These are phyloP conservation scores for Nematolebias whitei DNA, from an alignment of 2,113 vertebrate genomes.

Conservation along the genomic window DNA sequence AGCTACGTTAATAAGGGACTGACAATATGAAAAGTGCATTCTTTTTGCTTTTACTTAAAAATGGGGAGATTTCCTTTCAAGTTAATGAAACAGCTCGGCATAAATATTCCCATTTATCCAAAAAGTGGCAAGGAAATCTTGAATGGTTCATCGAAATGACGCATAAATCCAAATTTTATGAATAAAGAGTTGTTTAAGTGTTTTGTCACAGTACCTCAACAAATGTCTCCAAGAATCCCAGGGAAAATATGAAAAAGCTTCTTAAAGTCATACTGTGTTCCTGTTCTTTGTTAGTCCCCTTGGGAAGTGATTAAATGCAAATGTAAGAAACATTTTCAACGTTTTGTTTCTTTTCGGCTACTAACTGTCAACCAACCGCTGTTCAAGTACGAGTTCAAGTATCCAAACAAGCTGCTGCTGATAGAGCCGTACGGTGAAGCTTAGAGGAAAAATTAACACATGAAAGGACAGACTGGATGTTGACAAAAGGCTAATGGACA, in stretches of 20 bases:
- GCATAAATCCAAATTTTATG: slow-evolving; percentile 8
- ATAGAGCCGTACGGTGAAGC: background rate
- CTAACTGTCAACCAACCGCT: background rate
- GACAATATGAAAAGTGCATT: slow-evolving; percentile 12
- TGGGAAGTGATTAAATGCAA: background rate
- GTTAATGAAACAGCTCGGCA: slow-evolving; percentile 25
- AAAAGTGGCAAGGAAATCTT: slow-evolving; percentile 22
- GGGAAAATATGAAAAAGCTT: slow-evolving; percentile 3
- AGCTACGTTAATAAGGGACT: background rate
- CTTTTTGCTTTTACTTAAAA: slow-evolving; percentile 12
- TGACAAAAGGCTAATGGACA: slow-evolving; percentile 12
- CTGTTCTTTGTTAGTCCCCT: background rate
- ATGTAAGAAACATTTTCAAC: background rate
- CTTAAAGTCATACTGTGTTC: background rate
- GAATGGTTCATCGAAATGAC: slow-evolving; percentile 17
- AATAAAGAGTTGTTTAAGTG: slow-evolving; percentile 7
- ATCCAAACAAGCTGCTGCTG: background rate
- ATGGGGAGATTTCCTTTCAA: slow-evolving; percentile 26
- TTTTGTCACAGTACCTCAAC: background rate
- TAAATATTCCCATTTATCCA: slow-evolving; percentile 12
- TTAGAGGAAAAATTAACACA: slow-evolving; percentile 7
- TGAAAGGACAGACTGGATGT: slow-evolving; percentile 11
- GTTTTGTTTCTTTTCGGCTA: background rate
- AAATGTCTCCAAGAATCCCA: slow-evolving; percentile 15
- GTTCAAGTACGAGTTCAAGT: background rate